phyloP scores from a whole-genome alignment of 2,888 invertebrate genomes.

The Iphiclides podalirius region DNA sequence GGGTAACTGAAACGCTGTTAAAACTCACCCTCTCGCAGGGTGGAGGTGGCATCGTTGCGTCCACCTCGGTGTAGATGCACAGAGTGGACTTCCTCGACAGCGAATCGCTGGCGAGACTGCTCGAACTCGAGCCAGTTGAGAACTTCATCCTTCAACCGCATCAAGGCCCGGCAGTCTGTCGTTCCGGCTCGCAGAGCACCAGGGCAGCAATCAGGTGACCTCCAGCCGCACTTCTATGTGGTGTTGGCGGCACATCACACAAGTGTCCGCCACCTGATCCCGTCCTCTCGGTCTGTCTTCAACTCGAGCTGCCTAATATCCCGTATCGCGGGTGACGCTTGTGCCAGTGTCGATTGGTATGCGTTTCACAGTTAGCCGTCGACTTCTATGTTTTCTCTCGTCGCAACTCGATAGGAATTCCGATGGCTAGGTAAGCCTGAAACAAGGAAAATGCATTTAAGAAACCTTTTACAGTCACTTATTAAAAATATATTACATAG shows the following conservation, averaged over 20 bases:
- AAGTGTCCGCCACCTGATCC: constrained; percentile 43
- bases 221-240: constrained; percentile 64
- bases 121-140: constrained; percentile 82
- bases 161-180: constrained; percentile 34
- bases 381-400: constrained; percentile 43
- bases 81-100: constrained; percentile 83
- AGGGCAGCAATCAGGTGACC: constrained; percentile 55
- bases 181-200: background rate
- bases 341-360: constrained; percentile 38
- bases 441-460: constrained; percentile 39
- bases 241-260: constrained; percentile 73
- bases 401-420: constrained; percentile 40
- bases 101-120: constrained; percentile 83
- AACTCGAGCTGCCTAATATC: constrained; percentile 1
- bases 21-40: constrained; percentile 78
- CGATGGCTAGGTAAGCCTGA: constrained; percentile 57
- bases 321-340: constrained; percentile 31
- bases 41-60: constrained; percentile 57
- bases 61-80: constrained; percentile 82
- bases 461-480: no score
- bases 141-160: constrained; percentile 77
- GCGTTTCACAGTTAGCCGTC: constrained; percentile 42
- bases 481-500: no score
- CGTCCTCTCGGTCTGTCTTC: constrained; percentile 18
- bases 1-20: no score